phyloP scores from a whole-genome alignment of 2,888 invertebrate genomes.

The Lepeophtheirus nordmannii region DNA sequence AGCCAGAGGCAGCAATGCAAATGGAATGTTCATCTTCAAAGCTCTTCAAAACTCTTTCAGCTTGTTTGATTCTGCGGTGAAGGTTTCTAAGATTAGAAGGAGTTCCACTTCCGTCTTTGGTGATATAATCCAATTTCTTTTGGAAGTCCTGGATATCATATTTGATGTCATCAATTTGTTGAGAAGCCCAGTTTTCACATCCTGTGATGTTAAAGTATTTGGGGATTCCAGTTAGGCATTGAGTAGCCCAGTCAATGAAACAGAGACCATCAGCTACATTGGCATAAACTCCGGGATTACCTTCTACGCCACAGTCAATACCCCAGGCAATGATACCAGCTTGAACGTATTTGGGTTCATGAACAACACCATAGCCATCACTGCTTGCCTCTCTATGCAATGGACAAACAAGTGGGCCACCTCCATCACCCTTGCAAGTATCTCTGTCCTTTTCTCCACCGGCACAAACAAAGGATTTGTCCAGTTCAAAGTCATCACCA shows the following conservation, averaged over 20 bases:
- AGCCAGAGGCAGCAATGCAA: neutral
- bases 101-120: neutral
- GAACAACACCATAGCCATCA: conserved; percentile 25
- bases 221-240: conserved; percentile 1
- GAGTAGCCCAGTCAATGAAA: conserved; percentile 49
- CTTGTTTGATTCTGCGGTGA: neutral
- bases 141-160: neutral
- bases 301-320: conserved; percentile 58
- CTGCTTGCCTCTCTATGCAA: conserved; percentile 27
- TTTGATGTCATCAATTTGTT: neutral
- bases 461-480: conserved; percentile 57
- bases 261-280: conserved; percentile 48
- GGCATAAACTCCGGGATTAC: conserved; percentile 63
- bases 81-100: neutral
- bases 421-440: conserved; percentile 45
- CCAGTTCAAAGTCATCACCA: conserved; percentile 48
- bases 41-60: neutral
- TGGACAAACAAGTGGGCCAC: conserved; percentile 40
- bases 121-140: neutral
- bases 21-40: neutral
- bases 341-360: conserved; percentile 40
- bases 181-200: conserved; percentile 7
- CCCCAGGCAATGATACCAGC: conserved; percentile 76
- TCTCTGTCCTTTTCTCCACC: conserved; percentile 56
- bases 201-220: conserved; percentile 3